Conservation (phyloP, 2,797 vertebrate species). For the Poeciliopsis presidionis region DNA sequence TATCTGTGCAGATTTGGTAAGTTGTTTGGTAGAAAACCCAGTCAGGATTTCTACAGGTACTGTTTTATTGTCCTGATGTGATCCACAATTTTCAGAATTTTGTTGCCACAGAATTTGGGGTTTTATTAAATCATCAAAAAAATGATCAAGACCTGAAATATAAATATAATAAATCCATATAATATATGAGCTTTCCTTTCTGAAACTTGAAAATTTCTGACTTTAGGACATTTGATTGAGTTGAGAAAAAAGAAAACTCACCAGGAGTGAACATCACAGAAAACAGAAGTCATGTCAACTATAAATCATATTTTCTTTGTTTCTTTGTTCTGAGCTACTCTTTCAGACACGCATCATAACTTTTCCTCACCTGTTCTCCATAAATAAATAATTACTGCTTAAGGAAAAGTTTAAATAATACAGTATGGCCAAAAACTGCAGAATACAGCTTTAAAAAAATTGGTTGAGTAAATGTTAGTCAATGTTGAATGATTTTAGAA, state of each 20-base stretch:
- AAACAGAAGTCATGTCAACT: background rate
- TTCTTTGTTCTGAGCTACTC: background rate
- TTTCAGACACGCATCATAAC: background rate
- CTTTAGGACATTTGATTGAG: no score
- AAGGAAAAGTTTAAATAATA: background rate
- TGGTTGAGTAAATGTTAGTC: background rate
- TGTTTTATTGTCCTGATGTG: background rate
- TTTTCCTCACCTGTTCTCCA: background rate
- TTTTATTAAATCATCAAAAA: background rate
- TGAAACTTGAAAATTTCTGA: background rate
- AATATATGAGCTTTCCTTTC: background rate
- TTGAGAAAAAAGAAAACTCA: background rate
- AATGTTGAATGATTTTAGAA: no score
- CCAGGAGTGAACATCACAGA: background rate
- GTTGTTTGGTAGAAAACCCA: background rate
- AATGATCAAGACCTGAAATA: background rate
- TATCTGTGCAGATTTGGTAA: background rate
- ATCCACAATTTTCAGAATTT: background rate
- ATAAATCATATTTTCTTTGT: no score
- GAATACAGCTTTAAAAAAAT: background rate
- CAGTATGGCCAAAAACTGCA: background rate
- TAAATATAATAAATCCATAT: background rate
- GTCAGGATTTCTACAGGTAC: no score
- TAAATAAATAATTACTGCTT: background rate
- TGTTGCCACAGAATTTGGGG: background rate